phyloP scores from a whole-genome alignment of 2,888 invertebrate species.

The Linyphia triangularis region DNA sequence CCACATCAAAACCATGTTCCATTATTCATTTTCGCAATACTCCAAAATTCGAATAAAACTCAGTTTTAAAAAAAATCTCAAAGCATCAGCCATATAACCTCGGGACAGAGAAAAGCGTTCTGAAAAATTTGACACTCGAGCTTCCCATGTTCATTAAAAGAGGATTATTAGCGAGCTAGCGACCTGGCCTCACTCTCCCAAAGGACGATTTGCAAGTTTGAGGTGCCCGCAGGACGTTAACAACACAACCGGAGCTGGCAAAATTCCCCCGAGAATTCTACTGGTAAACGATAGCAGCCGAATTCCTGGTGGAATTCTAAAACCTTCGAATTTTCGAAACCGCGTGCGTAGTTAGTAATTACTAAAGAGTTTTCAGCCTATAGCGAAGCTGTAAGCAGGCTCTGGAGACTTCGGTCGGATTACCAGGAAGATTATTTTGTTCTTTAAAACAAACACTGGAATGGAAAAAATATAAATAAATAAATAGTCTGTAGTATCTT shows the following conservation, averaged over 20 bases:
- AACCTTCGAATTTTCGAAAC: slow-evolving; percentile 71
- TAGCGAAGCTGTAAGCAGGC: slow-evolving; percentile 66
- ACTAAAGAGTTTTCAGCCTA: slow-evolving; percentile 70
- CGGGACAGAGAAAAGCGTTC: slow-evolving; percentile 46
- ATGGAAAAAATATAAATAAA: slow-evolving; percentile 65
- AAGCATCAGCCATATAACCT: slow-evolving; percentile 52
- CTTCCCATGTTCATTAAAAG: slow-evolving; percentile 70
- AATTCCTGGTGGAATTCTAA: slow-evolving; percentile 58
- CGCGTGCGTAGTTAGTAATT: slow-evolving; percentile 51
- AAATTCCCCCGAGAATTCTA: slow-evolving; percentile 10
- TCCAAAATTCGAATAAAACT: slow-evolving; percentile 42
- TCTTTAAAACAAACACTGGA: slow-evolving; percentile 54
- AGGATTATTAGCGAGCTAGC: slow-evolving; percentile 70
- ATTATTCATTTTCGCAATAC: slow-evolving; percentile 68
- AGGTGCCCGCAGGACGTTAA: slow-evolving; percentile 73
- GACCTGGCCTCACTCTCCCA: slow-evolving; percentile 42
- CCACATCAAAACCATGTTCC: slow-evolving; percentile 55
- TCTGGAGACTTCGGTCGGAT: slow-evolving; percentile 46
- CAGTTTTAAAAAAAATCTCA: slow-evolving; percentile 3
- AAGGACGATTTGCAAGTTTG: slow-evolving; percentile 73
- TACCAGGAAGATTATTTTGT: slow-evolving; percentile 64
- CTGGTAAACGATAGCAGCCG: slow-evolving; percentile 24
- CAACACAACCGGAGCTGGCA: slow-evolving; percentile 62
- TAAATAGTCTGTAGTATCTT: slow-evolving; percentile 32
- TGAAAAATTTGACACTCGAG: slow-evolving; percentile 73